phyloP scores from a whole-genome alignment of 1,140 invertebrate genomes.

The Parasteatoda tepidariorum region DNA sequence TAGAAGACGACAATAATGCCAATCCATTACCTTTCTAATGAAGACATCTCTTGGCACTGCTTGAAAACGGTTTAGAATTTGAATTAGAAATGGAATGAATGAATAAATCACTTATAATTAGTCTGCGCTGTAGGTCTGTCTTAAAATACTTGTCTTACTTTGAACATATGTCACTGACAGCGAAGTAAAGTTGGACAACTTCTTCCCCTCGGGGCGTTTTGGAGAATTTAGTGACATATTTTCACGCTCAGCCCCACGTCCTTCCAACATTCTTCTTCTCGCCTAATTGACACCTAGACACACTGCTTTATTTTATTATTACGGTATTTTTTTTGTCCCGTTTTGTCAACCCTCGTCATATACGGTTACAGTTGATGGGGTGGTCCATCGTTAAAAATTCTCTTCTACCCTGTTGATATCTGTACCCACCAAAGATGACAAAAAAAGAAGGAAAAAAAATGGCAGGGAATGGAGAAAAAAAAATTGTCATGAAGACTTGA shows the following conservation, averaged over 20 bases:
- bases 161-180: background rate
- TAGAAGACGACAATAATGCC: too few relatives aligned
- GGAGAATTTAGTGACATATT: background rate
- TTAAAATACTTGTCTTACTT: background rate
- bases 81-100: too few relatives aligned
- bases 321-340: background rate
- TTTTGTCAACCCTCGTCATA: slow-evolving; percentile 11
- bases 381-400: slow-evolving; percentile 45
- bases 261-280: slow-evolving; percentile 31
- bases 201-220: background rate
- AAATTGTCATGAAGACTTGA: slow-evolving; percentile 8
- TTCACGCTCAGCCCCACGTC: background rate
- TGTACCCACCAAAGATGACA: slow-evolving; percentile 9
- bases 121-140: background rate
- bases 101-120: background rate
- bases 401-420: background rate
- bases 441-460: slow-evolving; percentile 7
- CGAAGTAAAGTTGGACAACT: background rate
- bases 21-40: too few relatives aligned
- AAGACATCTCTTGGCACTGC: too few relatives aligned
- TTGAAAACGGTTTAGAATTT: too few relatives aligned
- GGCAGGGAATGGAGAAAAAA: background rate
- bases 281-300: slow-evolving; percentile 44
- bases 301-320: slow-evolving; percentile 9
- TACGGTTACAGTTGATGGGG: slow-evolving; percentile 32